phyloP scores from a whole-genome alignment of 30 jellyfish, hydroid and myxozoan genomes.

The Turritopsis rubra region DNA sequence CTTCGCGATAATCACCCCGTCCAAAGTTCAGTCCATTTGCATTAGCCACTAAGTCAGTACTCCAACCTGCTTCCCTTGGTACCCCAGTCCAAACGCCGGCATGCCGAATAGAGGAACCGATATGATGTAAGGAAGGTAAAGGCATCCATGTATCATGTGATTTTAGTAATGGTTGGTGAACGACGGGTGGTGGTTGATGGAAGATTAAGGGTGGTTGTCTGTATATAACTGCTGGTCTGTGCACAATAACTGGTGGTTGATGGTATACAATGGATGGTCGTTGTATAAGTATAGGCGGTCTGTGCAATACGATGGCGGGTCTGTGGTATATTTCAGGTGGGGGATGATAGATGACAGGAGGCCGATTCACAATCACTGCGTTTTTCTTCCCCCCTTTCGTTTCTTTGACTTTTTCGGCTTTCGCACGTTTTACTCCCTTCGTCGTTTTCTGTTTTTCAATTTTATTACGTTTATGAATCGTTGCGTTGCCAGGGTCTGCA shows the following conservation, averaged over 20 bases:
- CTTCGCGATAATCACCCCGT: slow-evolving; percentile 33
- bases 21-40: slow-evolving; percentile 37
- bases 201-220: slow-evolving; percentile 85
- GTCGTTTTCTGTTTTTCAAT: neutral
- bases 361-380: slow-evolving; percentile 85
- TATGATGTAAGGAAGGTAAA: slow-evolving; percentile 43
- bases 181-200: slow-evolving; percentile 94
- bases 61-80: slow-evolving; percentile 55
- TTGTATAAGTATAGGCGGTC: slow-evolving; percentile 87
- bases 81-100: slow-evolving; percentile 59
- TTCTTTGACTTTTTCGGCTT: slow-evolving; percentile 44
- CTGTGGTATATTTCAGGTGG: slow-evolving; percentile 94
- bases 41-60: slow-evolving; percentile 22
- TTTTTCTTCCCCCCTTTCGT: slow-evolving; percentile 76
- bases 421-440: slow-evolving; percentile 25
- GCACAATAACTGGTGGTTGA: slow-evolving; percentile 94
- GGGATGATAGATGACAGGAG: slow-evolving; percentile 88
- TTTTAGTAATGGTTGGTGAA: slow-evolving; percentile 77
- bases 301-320: slow-evolving; percentile 79
- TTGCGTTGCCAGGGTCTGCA: neutral
- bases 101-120: slow-evolving; percentile 42
- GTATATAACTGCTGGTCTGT: slow-evolving; percentile 91
- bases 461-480: neutral
- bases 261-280: slow-evolving; percentile 93
- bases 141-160: slow-evolving; percentile 65